Evolutionary conservation across 1,140 invertebrate species (phyloP).

Genomic region (Druon quercuslanigerum): DNA sequence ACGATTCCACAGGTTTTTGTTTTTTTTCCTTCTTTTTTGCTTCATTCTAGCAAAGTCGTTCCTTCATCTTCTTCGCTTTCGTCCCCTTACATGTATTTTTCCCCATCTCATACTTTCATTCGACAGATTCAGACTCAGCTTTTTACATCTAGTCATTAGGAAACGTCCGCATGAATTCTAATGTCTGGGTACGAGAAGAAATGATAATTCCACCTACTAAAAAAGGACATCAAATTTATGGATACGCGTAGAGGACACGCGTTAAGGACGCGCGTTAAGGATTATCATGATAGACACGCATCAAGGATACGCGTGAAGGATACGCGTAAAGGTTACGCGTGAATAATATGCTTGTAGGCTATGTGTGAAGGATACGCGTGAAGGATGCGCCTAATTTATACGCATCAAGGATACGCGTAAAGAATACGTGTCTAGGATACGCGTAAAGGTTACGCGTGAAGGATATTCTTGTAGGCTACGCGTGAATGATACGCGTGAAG

Average conservation of each 20-base stretch:
- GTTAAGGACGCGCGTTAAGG: too few relatives aligned
- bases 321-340: too few relatives aligned
- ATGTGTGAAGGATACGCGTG: too few relatives aligned
- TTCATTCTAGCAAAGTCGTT: background rate
- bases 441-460: too few relatives aligned
- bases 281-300: too few relatives aligned
- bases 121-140: constrained; percentile 57
- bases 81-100: constrained; percentile 48
- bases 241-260: background rate
- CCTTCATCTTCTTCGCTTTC: constrained; percentile 46
- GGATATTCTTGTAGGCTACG: too few relatives aligned
- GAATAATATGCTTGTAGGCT: too few relatives aligned
- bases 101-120: constrained; percentile 57
- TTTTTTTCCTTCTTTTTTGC: background rate
- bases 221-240: background rate
- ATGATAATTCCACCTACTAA: constrained; percentile 46
- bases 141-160: constrained; percentile 73
- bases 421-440: too few relatives aligned
- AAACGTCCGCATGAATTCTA: constrained; percentile 74
- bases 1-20: background rate
- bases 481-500: too few relatives aligned
- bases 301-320: too few relatives aligned
- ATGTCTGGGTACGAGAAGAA: constrained; percentile 61
- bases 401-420: too few relatives aligned
- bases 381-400: too few relatives aligned